These are phyloP conservation scores for Monochamus saltuarius DNA, from an alignment of 1,140 invertebrate genomes.

Conservation along the genomic window DNA sequence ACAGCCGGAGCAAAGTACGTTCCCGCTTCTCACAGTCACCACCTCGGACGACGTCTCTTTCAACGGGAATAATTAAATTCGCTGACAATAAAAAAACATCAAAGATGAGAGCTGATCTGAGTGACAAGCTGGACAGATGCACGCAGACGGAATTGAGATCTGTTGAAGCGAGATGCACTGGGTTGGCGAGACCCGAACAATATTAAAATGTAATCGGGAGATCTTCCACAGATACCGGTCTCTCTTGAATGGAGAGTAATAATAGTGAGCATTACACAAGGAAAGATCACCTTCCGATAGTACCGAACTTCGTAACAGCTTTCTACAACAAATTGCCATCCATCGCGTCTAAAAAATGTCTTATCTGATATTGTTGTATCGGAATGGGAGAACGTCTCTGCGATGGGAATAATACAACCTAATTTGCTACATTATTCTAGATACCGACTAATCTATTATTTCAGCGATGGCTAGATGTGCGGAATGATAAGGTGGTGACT, in stretches of 20 bases:
- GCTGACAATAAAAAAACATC: slow-evolving; percentile 6
- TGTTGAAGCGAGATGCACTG: slow-evolving; percentile 6
- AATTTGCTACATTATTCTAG: too few species aligned
- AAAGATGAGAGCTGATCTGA: slow-evolving; percentile 11
- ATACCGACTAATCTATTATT: too few species aligned
- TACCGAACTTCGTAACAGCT: slow-evolving; percentile 1
- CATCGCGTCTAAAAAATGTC: background rate
- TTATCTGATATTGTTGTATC: too few species aligned
- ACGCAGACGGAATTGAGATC: slow-evolving; percentile 4
- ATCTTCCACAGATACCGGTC: slow-evolving; percentile 11
- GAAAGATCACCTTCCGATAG: slow-evolving; percentile 11
- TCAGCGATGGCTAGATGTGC: too few species aligned
- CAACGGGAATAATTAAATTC: slow-evolving; percentile 11
- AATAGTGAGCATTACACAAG: slow-evolving; percentile 16
- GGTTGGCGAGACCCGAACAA: slow-evolving; percentile 5
- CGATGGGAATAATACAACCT: too few species aligned
- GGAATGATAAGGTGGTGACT: too few species aligned
- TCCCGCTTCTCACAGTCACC: slow-evolving; percentile 1
- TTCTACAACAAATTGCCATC: slow-evolving; percentile 15
- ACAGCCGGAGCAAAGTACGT: background rate
- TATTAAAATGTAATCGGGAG: slow-evolving; percentile 14
- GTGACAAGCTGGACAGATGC: slow-evolving; percentile 12
- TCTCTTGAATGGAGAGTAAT: slow-evolving; percentile 17
- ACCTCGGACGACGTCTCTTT: slow-evolving; percentile 4
- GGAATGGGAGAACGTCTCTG: too few species aligned